A percentile compares a stretch with the other conserved stretches of the same genome.
phyloP scores from a whole-genome alignment of 2,797 vertebrate species.

The Chelon labrosus region DNA sequence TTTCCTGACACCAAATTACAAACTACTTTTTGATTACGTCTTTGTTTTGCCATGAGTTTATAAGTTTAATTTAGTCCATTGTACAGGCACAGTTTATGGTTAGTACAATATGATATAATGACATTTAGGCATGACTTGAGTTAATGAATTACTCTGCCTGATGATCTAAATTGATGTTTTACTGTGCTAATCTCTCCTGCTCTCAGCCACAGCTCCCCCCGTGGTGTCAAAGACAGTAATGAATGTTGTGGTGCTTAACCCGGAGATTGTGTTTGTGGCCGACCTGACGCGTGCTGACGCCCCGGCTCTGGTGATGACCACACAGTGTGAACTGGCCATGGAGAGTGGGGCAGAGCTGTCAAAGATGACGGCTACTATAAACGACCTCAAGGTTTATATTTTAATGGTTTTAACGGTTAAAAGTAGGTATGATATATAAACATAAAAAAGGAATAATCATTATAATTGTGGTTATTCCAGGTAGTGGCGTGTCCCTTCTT shows the following conservation, averaged over 20 bases:
- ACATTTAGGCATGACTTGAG: background rate
- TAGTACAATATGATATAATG: background rate
- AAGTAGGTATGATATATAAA: background rate
- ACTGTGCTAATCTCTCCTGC: slow-evolving; percentile 27
- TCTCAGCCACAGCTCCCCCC: slow-evolving; percentile 77
- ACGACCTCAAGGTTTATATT: slow-evolving; percentile 86
- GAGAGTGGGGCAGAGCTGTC: slow-evolving; percentile 84
- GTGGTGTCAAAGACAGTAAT: slow-evolving; percentile 88
- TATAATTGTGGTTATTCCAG: slow-evolving; percentile 44
- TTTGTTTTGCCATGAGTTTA: background rate
- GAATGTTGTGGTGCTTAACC: slow-evolving; percentile 91
- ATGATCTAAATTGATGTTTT: background rate
- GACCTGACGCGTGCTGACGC: slow-evolving; percentile 95
- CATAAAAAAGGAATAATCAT: background rate
- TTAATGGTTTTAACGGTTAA: background rate
- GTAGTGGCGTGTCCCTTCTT: slow-evolving; percentile 95
- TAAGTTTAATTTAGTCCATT: background rate
- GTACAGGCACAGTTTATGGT: background rate
- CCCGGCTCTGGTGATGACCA: slow-evolving; percentile 93
- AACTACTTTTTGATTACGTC: background rate
- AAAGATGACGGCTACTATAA: slow-evolving; percentile 89
- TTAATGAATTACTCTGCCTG: background rate
- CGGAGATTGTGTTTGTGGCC: slow-evolving; percentile 97
- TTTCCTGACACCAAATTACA: background rate
- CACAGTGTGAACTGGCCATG: slow-evolving; percentile 91